Evolutionary conservation across 2,797 vertebrate genomes (phyloP).

Genomic region (Trematomus bernacchii): DNA sequence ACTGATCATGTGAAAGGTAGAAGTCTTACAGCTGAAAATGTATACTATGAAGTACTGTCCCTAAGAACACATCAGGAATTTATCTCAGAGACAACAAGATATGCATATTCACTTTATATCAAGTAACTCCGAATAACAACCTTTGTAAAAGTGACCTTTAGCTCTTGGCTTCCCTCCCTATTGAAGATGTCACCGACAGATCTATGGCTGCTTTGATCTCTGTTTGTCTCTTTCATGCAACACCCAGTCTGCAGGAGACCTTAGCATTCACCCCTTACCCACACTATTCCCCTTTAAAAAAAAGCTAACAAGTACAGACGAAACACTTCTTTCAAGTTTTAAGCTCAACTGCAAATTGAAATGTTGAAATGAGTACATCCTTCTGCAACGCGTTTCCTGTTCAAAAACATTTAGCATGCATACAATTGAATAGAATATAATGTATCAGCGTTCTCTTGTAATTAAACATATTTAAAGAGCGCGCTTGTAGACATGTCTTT

Average conservation of each 20-base stretch:
- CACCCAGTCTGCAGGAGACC: slow-evolving; percentile 20
- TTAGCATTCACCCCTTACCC: slow-evolving; percentile 28
- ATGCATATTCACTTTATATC: background rate
- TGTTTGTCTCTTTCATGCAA: slow-evolving; percentile 17
- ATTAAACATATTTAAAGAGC: background rate
- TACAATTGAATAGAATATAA: background rate
- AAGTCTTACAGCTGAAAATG: background rate
- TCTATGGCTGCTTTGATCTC: slow-evolving; percentile 54
- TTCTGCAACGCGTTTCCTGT: background rate
- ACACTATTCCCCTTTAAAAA: background rate
- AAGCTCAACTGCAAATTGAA: background rate
- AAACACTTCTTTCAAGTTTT: background rate
- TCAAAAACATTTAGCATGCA: background rate
- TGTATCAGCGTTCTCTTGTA: background rate
- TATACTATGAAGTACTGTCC: background rate
- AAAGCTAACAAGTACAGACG: background rate
- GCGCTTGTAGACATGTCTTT: background rate
- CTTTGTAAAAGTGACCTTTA: slow-evolving; percentile 42
- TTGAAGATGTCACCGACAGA: slow-evolving; percentile 36
- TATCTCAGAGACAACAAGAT: slow-evolving; percentile 4
- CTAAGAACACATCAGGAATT: background rate
- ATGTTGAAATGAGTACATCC: slow-evolving; percentile 4
- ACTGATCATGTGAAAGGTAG: background rate
- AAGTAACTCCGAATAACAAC: background rate
- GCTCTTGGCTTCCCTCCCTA: slow-evolving; percentile 4